Evolutionary conservation across 2,113 vertebrate species (phyloP), one percentile per base, ranked within the genome.

Genomic region (Gavia stellata): DNA sequence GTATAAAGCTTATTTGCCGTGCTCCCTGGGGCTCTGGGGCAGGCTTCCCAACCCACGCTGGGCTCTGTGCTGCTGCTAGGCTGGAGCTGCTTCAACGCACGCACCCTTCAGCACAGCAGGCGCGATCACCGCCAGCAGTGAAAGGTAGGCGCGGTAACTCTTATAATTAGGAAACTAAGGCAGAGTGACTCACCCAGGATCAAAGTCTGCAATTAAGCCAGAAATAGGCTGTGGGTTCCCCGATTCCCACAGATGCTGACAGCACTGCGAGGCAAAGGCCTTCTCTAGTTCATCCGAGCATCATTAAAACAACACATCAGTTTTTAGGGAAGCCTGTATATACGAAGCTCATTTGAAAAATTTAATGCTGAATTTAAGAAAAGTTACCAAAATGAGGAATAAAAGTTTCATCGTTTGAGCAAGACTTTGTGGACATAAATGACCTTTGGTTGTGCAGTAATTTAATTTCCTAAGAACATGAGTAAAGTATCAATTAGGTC

Each of bases 401-500:
- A 66, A 62, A 31, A 78, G 40, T 62, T 95, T 62, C 53, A 29
- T 70, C 8, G 0, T 47, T 87, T 4, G 11, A 87, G 31, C 44
- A 53, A 91, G 86, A 72, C 14, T 67, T 84, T 2, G 8, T 50
- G 66, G 81, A 80, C 44, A 7, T 53, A 87, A 56, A 42, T 26
- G 66, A 95, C 93, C 77, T 92, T 95, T 82, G 86, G 73, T 44
- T 82, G 44, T 31, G 49, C 33, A 65, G 77, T 87, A 92, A 96
- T 88, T 89, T 82, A 70, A 95, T 91, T 95, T 90, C 71, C 50
- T 70, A 91, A 80, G 73, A 82, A 75, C 61, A 91, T 0, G 28
- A 86, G 68, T 23, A 68, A 96, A 88, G 68, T 55, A 52, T 93
- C 94, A 91, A 86, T 86, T 70, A 94, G 71, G 62, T 82, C 20